Evolutionary conservation across 2,888 invertebrate genomes (phyloP).

Genomic region (Drosophila leonis): DNA sequence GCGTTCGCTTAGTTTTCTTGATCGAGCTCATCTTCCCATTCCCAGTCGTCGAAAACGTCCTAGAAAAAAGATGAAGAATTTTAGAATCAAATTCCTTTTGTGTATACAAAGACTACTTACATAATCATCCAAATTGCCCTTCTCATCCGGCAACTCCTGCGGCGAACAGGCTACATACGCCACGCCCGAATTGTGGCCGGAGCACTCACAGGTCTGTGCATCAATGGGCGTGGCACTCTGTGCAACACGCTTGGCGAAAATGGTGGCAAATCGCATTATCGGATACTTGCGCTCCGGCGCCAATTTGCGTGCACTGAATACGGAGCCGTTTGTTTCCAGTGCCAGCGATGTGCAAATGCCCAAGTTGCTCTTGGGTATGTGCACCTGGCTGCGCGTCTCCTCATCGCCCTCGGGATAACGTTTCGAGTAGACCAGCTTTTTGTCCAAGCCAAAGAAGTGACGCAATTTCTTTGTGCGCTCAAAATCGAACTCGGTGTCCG

Average conservation of each 20-base stretch:
- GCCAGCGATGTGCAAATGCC: constrained; percentile 93
- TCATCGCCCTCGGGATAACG: constrained; percentile 92
- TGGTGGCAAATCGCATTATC: constrained; percentile 88
- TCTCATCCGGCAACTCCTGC: constrained; percentile 84
- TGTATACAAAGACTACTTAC: constrained; percentile 61
- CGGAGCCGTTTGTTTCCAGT: constrained; percentile 92
- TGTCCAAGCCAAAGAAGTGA: constrained; percentile 93
- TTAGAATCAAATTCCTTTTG: background rate
- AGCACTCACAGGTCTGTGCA: constrained; percentile 90
- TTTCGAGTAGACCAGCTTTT: constrained; percentile 91
- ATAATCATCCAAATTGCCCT: constrained; percentile 77
- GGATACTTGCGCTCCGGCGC: constrained; percentile 87
- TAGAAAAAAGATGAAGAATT: constrained; percentile 34
- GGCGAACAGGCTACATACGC: constrained; percentile 89
- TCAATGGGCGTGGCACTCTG: constrained; percentile 87
- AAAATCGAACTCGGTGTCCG: constrained; percentile 92
- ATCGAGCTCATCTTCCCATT: constrained; percentile 79
- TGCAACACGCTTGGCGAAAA: constrained; percentile 89
- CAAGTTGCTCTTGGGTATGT: constrained; percentile 90
- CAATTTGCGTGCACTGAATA: constrained; percentile 88
- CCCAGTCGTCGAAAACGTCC: constrained; percentile 83
- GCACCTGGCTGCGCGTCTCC: constrained; percentile 90
- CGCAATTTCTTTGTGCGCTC: constrained; percentile 90
- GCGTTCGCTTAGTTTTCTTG: constrained; percentile 54
- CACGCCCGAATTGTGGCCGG: constrained; percentile 88